phyloP scores from a whole-genome alignment of 2,113 vertebrate genomes.

The Corythaeola cristata region DNA sequence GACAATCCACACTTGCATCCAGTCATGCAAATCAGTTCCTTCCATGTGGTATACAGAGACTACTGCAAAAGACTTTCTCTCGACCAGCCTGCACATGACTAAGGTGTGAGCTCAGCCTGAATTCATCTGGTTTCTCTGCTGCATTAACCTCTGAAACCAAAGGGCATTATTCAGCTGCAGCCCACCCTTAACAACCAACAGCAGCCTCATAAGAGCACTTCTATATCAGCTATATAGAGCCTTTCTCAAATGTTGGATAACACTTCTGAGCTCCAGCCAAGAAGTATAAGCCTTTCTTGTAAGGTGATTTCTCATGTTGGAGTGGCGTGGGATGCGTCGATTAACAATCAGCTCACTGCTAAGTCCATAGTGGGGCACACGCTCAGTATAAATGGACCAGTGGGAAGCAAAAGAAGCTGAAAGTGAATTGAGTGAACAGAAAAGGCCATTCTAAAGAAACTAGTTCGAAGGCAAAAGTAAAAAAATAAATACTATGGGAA shows the following conservation, averaged over 20 bases:
- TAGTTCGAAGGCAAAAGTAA: not conserved
- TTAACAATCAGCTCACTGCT: not conserved
- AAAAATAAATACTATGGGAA: not conserved
- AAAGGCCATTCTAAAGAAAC: not conserved
- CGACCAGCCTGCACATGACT: rapidly evolving
- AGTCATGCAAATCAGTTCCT: not conserved
- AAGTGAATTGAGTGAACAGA: not conserved
- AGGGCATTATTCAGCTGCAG: not conserved
- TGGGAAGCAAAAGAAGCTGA: not conserved
- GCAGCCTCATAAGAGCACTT: not conserved
- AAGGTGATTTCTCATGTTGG: not conserved
- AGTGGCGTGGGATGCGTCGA: not conserved
- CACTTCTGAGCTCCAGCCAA: not conserved
- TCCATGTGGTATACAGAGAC: not conserved
- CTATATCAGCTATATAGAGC: not conserved
- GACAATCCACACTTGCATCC: not conserved
- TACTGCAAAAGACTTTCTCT: not conserved
- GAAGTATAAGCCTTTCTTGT: not conserved
- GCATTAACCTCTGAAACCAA: not conserved
- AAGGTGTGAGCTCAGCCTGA: not conserved
- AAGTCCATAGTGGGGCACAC: not conserved
- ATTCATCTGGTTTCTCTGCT: not conserved
- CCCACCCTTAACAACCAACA: not conserved
- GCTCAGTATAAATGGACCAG: not conserved
- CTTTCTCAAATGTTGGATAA: not conserved